Base-by-base conservation (phyloP, 2,888 invertebrate species). In the Hermaeophaga mercurialis region DNA sequence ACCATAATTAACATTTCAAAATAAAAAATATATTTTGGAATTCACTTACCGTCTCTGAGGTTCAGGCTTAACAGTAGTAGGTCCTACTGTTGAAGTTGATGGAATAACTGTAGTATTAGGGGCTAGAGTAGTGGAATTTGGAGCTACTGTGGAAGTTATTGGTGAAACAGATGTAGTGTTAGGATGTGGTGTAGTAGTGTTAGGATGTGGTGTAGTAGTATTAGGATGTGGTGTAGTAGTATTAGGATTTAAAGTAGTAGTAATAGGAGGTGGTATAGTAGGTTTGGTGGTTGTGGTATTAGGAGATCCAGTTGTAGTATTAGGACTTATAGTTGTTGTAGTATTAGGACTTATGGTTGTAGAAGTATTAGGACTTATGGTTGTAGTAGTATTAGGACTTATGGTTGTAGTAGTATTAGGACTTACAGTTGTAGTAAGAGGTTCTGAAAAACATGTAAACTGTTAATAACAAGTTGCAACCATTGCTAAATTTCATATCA, bases 21-120 rank as follows among this genome's bases (percentile, higher is more conserved):
- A n/a, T n/a, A n/a, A n/a, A n/a, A n/a, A n/a, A n/a, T n/a, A n/a
- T n/a, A n/a, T n/a, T n/a, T n/a, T n/a, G n/a, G 24, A 19, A 15
- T 17, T 12, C n/a, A 55, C 55, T 46, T 11, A 59, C 58, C 59
- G 49, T 43, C 63, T 84, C 71, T 75, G 78, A 74, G 70, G 70
- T 14, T 54, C 54, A 9, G 75, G 70, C 22, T 70, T 60, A 12
- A 77, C 73, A n/a, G 68, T 18, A 57, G 58, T 14, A 22, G 56
- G 33, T 38, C 49, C 14, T 8, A 58, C 1, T 17, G 63, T 39
- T 2, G 62, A 17, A 15, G 18, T 12, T 3, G 17, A 1, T 17
- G 18, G 18, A n/a, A 3, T 17, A 7, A 8, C 11, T 39, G 19
- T n/a, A 39, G 17, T 39, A 44, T 9, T 28, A 11, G 66, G 14